Percentiles rank a stretch among this genome's conserved stretches.
Conservation (phyloP, 2,113 vertebrate genomes). For the Argyrosomus japonicus region DNA sequence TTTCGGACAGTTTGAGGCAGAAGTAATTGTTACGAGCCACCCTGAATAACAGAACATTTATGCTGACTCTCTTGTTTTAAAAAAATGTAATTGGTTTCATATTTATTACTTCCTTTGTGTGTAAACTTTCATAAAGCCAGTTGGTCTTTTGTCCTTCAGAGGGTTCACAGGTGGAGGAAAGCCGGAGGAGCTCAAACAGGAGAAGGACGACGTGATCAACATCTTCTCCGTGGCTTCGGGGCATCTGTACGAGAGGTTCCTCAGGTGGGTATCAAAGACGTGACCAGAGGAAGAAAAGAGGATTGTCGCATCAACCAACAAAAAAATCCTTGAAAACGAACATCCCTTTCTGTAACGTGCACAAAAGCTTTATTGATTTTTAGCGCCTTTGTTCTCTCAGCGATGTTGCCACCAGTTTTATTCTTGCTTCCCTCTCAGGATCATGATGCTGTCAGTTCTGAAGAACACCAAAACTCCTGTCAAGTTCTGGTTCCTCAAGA, state of each 20-base stretch:
- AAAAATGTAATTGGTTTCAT: no score
- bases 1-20: neutral
- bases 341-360: neutral
- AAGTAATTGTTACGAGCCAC: neutral
- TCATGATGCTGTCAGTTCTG: conserved; percentile 99
- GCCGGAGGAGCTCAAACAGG: conserved; percentile 90
- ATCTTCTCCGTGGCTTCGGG: conserved; percentile 99
- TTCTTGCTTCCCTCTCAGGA: conserved; percentile 82
- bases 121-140: neutral
- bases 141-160: conserved; percentile 77
- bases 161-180: conserved; percentile 92
- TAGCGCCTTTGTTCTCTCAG: neutral
- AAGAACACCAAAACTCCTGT: conserved; percentile 97
- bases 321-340: neutral
- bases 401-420: neutral
- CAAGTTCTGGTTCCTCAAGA: conserved; percentile 99
- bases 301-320: neutral
- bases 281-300: neutral
- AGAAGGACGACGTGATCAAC: conserved; percentile 95
- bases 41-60: neutral
- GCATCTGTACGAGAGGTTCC: conserved; percentile 96
- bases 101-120: neutral
- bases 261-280: conserved; percentile 86
- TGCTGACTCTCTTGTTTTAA: neutral
- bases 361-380: conserved; percentile 4